phyloP scores from a whole-genome alignment of 2,888 invertebrate genomes.

The Syritta pipiens region DNA sequence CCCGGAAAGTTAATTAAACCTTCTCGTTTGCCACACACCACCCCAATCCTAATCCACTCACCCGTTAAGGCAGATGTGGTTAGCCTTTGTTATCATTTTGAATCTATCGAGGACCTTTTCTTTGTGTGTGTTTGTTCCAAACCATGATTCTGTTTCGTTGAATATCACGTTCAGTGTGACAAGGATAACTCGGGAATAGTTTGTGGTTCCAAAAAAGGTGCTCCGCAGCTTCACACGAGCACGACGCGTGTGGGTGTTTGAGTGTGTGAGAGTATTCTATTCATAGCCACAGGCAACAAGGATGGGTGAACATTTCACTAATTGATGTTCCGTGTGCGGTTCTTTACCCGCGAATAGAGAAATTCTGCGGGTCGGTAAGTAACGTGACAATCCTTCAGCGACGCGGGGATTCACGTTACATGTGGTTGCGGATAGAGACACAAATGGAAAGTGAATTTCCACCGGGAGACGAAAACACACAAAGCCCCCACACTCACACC shows the following conservation, averaged over 20 bases:
- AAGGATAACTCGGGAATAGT: conserved; percentile 28
- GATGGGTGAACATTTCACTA: conserved; percentile 38
- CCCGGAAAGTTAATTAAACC: conserved; percentile 49
- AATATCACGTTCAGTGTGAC: conserved; percentile 45
- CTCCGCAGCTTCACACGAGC: not conserved
- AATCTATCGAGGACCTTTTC: conserved; percentile 53
- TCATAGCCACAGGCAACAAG: not conserved
- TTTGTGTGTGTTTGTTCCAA: conserved; percentile 3
- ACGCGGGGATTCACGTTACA: conserved; percentile 5
- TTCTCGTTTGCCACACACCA: not conserved
- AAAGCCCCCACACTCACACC: not conserved
- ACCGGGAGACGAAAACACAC: not conserved
- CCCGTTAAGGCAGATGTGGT: conserved; percentile 47
- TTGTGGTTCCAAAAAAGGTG: conserved; percentile 31
- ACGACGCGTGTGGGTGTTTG: too few relatives aligned
- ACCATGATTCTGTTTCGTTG: conserved; percentile 32
- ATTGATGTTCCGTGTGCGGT: conserved; percentile 46
- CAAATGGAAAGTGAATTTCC: conserved; percentile 6
- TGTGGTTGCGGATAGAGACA: conserved; percentile 8
- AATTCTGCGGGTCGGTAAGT: conserved; percentile 9
- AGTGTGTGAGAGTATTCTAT: not conserved
- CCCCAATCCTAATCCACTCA: conserved; percentile 30
- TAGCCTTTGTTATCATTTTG: conserved; percentile 48
- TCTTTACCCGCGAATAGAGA: conserved; percentile 10
- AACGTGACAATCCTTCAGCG: conserved; percentile 8